These are phyloP conservation scores for Cybosia mesomella DNA, from an alignment of 2,888 invertebrate species.

Conservation along the genomic window DNA sequence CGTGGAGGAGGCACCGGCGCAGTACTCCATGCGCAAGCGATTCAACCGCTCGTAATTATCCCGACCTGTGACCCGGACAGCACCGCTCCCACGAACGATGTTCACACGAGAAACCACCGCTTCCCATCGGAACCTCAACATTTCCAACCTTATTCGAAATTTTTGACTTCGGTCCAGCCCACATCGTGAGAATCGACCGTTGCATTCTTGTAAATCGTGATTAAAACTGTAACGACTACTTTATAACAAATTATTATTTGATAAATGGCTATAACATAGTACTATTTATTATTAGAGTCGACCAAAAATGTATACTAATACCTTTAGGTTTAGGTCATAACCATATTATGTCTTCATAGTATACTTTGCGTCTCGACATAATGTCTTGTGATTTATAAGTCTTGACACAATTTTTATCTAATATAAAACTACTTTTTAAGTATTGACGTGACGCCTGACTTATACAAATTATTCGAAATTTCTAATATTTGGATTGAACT, in stretches of 20 bases:
- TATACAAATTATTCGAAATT: background rate
- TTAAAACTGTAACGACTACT: background rate
- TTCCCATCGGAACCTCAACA: slow-evolving; percentile 76
- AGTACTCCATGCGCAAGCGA: slow-evolving; percentile 45
- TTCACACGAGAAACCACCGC: slow-evolving; percentile 81
- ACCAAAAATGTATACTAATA: background rate
- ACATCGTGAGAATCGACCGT: slow-evolving; percentile 31
- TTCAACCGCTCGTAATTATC: slow-evolving; percentile 73
- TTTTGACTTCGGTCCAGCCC: slow-evolving; percentile 30
- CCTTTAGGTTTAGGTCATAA: background rate
- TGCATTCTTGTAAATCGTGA: slow-evolving; percentile 10
- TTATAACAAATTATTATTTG: background rate
- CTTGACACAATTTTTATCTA: too few relatives aligned
- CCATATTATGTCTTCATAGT: too few relatives aligned
- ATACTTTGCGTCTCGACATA: too few relatives aligned
- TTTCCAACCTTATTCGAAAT: slow-evolving; percentile 47
- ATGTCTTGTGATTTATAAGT: too few relatives aligned
- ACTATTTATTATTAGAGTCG: background rate
- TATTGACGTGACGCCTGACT: background rate
- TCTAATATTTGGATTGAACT: background rate
- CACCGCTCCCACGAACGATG: slow-evolving; percentile 73
- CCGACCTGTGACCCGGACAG: slow-evolving; percentile 77
- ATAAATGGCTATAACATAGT: background rate
- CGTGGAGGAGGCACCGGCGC: slow-evolving; percentile 58
- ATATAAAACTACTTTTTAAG: too few relatives aligned